Evolutionary conservation across 2,888 invertebrate species (phyloP), one percentile per base, ranked within the genome.

Genomic region (Drosophila prostipennis): DNA sequence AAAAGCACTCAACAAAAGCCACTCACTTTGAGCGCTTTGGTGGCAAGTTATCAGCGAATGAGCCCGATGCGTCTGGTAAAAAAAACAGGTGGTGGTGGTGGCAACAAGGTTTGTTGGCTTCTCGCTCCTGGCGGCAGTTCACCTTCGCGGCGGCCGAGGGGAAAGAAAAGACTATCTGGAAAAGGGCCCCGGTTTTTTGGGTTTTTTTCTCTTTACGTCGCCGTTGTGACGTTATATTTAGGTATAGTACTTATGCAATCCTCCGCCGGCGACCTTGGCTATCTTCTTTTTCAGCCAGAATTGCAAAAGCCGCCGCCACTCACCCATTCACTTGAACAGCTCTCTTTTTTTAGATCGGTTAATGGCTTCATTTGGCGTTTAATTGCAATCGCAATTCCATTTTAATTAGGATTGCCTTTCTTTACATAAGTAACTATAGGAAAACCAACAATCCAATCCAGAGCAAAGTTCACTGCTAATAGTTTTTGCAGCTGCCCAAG

Each of bases 81-180:
- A 19, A 26, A 70, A 39, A 29, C 57, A 39, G 32, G 55, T 29
- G 55, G 37, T 26, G 36, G 37, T 37, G 19, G 32, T 19, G 56
- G 57, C 19, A 19, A 19, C 57, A 73, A 87, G 87, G 82, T 87
- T 85, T 87, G 83, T 82, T 87, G 83, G 83, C 86, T 82, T 79
- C 76, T 79, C 76, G 73, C 58, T 68, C 63, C 72, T 67, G 73
- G 48, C 55, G 55, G 57, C 76, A 43, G 87, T 76, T 83, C 76
- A 87, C 82, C 82, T 83, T 83, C 82, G 79, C 64, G 67, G 63
- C 61, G 53, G 54, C 34, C 63, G 76, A 65, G 78, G 80, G 56
- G 70, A 26, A 26, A 26, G 2, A 37, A 13, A 39, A 49, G 39
- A 11, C 29, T 55, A 29, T 7, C 43, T 48, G 16, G 49, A 63